Conservation (phyloP, 2,888 invertebrate genomes). For the Aspidapion aeneum region DNA sequence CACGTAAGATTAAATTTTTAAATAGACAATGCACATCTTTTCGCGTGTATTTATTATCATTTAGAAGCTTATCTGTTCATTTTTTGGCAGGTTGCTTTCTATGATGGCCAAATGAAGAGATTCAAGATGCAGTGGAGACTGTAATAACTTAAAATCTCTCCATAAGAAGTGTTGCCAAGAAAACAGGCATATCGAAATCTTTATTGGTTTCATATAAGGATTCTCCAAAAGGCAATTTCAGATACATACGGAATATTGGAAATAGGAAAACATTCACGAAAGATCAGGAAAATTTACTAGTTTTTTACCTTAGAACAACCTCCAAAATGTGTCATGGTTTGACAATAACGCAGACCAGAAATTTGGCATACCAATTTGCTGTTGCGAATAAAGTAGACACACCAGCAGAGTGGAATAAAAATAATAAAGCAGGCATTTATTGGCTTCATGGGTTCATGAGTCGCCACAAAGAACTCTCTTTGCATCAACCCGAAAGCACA, state of each 20-base stretch:
- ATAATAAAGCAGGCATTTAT: slow-evolving; percentile 14
- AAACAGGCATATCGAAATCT: slow-evolving; percentile 21
- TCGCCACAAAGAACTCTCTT: slow-evolving; percentile 12
- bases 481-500: slow-evolving; percentile 15
- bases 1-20: background rate
- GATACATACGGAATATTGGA: slow-evolving; percentile 8
- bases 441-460: slow-evolving; percentile 17
- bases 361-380: slow-evolving; percentile 17
- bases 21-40: background rate
- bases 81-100: slow-evolving; percentile 12
- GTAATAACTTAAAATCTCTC: slow-evolving; percentile 22
- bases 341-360: slow-evolving; percentile 13
- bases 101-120: slow-evolving; percentile 18
- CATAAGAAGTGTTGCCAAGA: slow-evolving; percentile 20
- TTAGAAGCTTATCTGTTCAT: slow-evolving; percentile 2
- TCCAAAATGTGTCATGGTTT: slow-evolving; percentile 19
- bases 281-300: slow-evolving; percentile 13
- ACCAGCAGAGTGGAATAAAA: slow-evolving; percentile 12
- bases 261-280: slow-evolving; percentile 11
- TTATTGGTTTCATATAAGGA: slow-evolving; percentile 13
- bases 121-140: slow-evolving; percentile 19
- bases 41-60: background rate
- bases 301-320: slow-evolving; percentile 12
- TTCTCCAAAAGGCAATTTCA: slow-evolving; percentile 10
- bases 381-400: slow-evolving; percentile 9